Base-by-base conservation (phyloP, 2,113 vertebrate genomes). In the Petromus typicus region DNA sequence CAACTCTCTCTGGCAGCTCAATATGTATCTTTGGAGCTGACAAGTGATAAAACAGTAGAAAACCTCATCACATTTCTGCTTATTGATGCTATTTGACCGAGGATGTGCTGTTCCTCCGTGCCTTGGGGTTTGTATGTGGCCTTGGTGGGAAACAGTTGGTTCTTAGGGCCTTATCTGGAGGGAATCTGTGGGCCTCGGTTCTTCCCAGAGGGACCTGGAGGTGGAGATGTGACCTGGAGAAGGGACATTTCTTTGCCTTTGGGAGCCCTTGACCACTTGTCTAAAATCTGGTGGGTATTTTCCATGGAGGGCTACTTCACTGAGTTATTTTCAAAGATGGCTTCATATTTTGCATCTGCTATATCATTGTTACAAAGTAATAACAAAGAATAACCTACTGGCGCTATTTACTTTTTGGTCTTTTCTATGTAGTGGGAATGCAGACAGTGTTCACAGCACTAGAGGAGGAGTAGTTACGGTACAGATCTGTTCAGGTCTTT, bases 1-100 rank as follows among this genome's bases (percentile, higher is more conserved):
- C 14, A 32, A 71, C 94, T 71, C 61, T 88, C 67, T 80, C 71
- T 80, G 59, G 92, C 96, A 93, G 51, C 78, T 86, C 73, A 59
- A 94, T 22, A 14, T 83, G 43, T 54, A 2, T 94, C 43, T 73
- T 79, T 75, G 30, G 1, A 56, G 57, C 75, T 97, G 90, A 95
- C 43, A 97, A 17, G 89, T 89, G 95, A 92, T 1, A 80, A 64
- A n/a, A 45, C 9, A 30, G 54, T n/a, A 93, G 59, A 84, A 79
- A 93, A 80, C 17, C 20, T 45, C 12, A 73, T 27, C 34, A 64
- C 14, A 1, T 37, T 84, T 34, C 81, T n/a, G 63, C 5, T 32
- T 89, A 57, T 76, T 78, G 71, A 40, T 61, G 59, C 64, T 40
- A n/a, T 16, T 32, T 16, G 25, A 13, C 3, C 34, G n/a, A 48